Percentiles rank a stretch among this genome's conserved stretches.
phyloP scores from a whole-genome alignment of 2,797 vertebrate species.

The Chloroceryle inda region DNA sequence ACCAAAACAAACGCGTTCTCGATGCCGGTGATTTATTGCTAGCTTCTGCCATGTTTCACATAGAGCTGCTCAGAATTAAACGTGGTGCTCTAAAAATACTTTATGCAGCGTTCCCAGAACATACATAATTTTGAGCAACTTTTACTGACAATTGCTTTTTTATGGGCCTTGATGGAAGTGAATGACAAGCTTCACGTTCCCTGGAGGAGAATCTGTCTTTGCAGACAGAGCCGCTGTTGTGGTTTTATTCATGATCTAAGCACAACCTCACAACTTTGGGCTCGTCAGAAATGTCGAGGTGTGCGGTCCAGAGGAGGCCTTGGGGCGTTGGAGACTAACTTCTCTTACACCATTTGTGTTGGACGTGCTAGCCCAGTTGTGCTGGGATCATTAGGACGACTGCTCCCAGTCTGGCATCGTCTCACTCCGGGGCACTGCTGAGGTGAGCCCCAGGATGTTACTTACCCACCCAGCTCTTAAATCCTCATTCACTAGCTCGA shows the following conservation, averaged over 20 bases:
- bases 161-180: background rate
- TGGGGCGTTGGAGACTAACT: accelerated
- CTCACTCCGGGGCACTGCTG: accelerated
- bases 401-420: background rate
- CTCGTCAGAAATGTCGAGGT: background rate
- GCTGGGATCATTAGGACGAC: background rate
- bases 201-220: background rate
- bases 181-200: background rate
- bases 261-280: background rate
- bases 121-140: slow-evolving; percentile 27
- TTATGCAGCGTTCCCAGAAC: background rate
- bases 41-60: background rate
- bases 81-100: background rate
- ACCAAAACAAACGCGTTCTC: background rate
- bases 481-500: background rate
- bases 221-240: background rate
- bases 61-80: background rate
- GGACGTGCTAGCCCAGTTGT: accelerated
- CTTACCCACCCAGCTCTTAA: background rate
- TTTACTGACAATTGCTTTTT: slow-evolving; percentile 45
- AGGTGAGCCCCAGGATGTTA: background rate
- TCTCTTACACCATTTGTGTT: accelerated
- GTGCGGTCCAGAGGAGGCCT: background rate
- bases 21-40: background rate
- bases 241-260: background rate